A percentile compares a stretch with the other conserved stretches of the same genome.
Conservation (phyloP, 2,797 vertebrate genomes). For the Carcharodon carcharias region DNA sequence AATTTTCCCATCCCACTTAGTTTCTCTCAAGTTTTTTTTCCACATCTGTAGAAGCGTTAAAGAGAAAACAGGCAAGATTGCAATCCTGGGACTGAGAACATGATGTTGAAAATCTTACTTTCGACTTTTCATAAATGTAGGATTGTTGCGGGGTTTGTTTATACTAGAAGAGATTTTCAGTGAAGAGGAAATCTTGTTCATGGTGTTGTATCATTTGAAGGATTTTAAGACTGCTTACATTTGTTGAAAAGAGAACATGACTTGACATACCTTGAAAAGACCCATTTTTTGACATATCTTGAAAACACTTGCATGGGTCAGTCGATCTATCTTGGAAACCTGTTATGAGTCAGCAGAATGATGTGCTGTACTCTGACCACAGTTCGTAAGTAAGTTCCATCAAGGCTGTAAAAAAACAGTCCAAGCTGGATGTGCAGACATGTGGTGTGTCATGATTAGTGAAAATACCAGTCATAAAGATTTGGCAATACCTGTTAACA, state of each 20-base stretch:
- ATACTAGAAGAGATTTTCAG: neutral
- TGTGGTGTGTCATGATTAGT: neutral
- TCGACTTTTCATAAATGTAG: neutral
- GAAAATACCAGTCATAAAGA: neutral
- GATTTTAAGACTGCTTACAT: neutral
- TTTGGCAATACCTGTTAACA: neutral
- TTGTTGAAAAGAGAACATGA: neutral
- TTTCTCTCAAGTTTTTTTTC: neutral
- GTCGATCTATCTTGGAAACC: neutral
- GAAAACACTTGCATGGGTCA: too few relatives aligned
- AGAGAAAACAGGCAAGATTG: neutral
- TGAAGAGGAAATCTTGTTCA: neutral
- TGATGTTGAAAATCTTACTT: neutral
- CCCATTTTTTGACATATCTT: neutral
- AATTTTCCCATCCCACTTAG: neutral
- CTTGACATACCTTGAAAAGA: too few relatives aligned
- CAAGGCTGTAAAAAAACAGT: neutral
- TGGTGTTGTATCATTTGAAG: neutral
- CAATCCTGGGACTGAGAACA: neutral
- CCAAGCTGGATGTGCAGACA: neutral
- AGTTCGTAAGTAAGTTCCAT: neutral
- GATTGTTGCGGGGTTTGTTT: neutral
- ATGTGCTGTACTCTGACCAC: neutral
- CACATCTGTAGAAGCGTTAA: neutral
- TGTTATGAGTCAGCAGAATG: neutral